Base-by-base conservation (phyloP, 2,113 vertebrate species). In the Bos javanicus region DNA sequence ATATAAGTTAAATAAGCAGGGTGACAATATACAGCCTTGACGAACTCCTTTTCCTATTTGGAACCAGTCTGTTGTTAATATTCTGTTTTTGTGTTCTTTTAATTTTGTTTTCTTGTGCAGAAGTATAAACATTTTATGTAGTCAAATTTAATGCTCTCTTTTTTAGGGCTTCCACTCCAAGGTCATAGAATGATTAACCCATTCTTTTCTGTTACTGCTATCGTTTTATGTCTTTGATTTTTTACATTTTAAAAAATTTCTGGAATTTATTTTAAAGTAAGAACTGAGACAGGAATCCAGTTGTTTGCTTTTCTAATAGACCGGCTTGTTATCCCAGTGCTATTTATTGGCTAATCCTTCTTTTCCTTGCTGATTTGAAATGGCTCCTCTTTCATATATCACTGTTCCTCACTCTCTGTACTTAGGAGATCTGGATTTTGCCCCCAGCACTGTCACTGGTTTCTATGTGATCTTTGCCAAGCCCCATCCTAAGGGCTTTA, bases 41-140 rank as follows among this genome's bases (percentile, higher is more conserved):
- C 23, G 0, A 0, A 57, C 23, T 57, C 23, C 56, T 57, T 23
- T 57, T 25, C 56, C 56, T 57, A 11, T 57, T 25, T 57, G 56
- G 56, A 57, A 11, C 56, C 56, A 57, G 56, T 57, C 56, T 57
- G 9, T 57, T 25, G 56, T 57, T 57, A 25, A 25, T 89, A 67
- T 56, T 90, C 62, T 85, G 30, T n/a, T 78, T 84, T 82, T 90
- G 78, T 93, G 36, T 87, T 93, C 14, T 82, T 87, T 94, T 91
- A 78, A 52, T n/a, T 97, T 96, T 97, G 43, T 93, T 93, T 94
- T 43, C 46, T 89, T 91, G 33, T 86, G 76, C 33, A 50, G 30
- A 87, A 62, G 30, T 71, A 82, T 67, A 90, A 85, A 56, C 50
- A 50, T 33, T 90, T 80, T 50, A 25, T 78, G 33, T n/a, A 33